Evolutionary conservation across 2,888 invertebrate species (phyloP).

Genomic region (Ornithoptera alexandrae): DNA sequence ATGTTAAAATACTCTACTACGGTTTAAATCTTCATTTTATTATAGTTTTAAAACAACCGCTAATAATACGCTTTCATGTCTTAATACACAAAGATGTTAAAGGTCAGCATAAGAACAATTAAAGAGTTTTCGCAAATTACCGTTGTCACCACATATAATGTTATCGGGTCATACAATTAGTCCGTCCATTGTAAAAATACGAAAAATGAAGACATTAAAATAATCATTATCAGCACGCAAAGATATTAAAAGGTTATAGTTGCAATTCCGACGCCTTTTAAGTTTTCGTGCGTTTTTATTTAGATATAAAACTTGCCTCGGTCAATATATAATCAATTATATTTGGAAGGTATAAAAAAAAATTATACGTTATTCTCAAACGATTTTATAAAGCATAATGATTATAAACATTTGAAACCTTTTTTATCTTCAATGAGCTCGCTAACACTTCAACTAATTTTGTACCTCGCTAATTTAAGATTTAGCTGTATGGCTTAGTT

Average conservation of each 20-base stretch:
- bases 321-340: no score
- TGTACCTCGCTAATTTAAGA: no score
- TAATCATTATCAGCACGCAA: slow-evolving; percentile 22
- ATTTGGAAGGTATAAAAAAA: no score
- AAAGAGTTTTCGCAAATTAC: slow-evolving; percentile 7
- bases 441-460: no score
- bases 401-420: no score
- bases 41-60: background rate
- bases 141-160: slow-evolving; percentile 14
- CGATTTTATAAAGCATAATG: no score
- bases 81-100: slow-evolving; percentile 12
- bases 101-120: slow-evolving; percentile 10
- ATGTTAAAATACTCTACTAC: no score
- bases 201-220: slow-evolving; percentile 26
- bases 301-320: no score
- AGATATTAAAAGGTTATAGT: slow-evolving; percentile 5
- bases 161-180: slow-evolving; percentile 26
- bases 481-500: no score
- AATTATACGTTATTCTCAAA: no score
- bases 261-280: background rate
- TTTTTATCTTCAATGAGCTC: no score
- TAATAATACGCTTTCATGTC: background rate
- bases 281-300: background rate
- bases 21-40: no score
- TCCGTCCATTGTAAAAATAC: slow-evolving; percentile 15